Conservation (phyloP, 2,797 vertebrate genomes). For the Huso huso region DNA sequence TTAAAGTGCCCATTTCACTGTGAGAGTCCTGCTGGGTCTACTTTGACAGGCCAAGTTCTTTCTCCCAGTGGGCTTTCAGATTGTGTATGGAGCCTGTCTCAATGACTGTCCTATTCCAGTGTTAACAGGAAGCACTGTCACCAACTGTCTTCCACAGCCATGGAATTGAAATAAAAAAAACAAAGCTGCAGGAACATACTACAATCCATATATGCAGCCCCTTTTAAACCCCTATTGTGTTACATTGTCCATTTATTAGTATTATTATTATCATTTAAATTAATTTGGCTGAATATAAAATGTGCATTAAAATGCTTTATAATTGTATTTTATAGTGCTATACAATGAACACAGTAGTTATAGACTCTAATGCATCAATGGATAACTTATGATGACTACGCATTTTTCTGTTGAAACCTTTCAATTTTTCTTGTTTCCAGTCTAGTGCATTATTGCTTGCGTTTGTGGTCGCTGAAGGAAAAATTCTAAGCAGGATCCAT, state of each 20-base stretch:
- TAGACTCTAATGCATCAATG: too few species aligned
- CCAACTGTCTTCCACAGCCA: not conserved
- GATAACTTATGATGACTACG: too few species aligned
- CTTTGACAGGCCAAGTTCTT: constrained; percentile 2
- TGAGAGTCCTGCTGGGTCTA: not conserved
- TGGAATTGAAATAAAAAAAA: not conserved
- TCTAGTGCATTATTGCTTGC: not conserved
- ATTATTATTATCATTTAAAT: too few species aligned
- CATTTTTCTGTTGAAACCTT: too few species aligned
- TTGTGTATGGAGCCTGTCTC: not conserved
- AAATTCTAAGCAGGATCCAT: not conserved
- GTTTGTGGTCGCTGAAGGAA: too few species aligned
- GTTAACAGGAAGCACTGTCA: not conserved
- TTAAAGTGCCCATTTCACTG: not conserved
- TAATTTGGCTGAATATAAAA: too few species aligned
- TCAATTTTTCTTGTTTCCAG: not conserved
- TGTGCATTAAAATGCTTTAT: too few species aligned
- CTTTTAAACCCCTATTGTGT: too few species aligned
- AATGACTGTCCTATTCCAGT: not conserved
- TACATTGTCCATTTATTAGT: too few species aligned
- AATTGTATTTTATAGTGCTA: too few species aligned
- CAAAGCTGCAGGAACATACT: not conserved
- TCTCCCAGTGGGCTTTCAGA: not conserved
- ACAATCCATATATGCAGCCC: too few species aligned
- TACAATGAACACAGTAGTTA: too few species aligned